Percentiles rank a stretch among this genome's conserved stretches.
Conservation (phyloP, 2,888 invertebrate species). For the Cryptocephalus primarius region DNA sequence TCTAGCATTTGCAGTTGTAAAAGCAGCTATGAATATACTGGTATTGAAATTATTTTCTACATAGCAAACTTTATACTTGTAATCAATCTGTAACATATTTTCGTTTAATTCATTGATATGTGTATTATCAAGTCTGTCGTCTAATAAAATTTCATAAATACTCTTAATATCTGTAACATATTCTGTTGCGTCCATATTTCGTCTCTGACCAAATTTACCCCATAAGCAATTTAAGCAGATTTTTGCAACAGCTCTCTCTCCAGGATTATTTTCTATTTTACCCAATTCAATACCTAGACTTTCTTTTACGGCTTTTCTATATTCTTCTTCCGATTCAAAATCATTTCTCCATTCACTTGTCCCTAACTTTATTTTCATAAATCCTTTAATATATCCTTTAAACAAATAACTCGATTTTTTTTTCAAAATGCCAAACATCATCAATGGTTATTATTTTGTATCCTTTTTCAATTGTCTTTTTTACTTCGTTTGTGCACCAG, state of each 20-base stretch:
- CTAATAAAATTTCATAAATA: conserved; percentile 9
- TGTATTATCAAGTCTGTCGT: conserved; percentile 10
- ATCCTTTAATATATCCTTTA: conserved; percentile 10
- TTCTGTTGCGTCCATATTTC: conserved; percentile 6
- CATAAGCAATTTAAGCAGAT: conserved; percentile 16
- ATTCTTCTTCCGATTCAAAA: conserved; percentile 9
- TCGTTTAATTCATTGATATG: conserved; percentile 5
- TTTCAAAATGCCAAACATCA: conserved; percentile 11
- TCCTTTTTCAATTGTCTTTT: conserved; percentile 13
- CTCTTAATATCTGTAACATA: conserved; percentile 2
- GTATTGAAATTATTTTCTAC: conserved; percentile 10
- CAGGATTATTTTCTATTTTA: conserved; percentile 15
- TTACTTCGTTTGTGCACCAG: conserved; percentile 4
- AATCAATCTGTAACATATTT: conserved; percentile 7
- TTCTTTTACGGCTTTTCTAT: conserved; percentile 8
- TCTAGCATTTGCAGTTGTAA: conserved; percentile 12
- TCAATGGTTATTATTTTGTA: conserved; percentile 13
- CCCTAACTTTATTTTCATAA: neutral
- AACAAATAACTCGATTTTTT: neutral
- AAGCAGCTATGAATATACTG: conserved; percentile 10
- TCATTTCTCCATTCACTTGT: conserved; percentile 4
- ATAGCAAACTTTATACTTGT: conserved; percentile 10
- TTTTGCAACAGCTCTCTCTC: conserved; percentile 15
- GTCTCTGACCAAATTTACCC: conserved; percentile 15
- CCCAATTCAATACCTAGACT: conserved; percentile 14